Base-by-base conservation (phyloP, 1,140 invertebrate species). In the Drosophila yakuba region DNA sequence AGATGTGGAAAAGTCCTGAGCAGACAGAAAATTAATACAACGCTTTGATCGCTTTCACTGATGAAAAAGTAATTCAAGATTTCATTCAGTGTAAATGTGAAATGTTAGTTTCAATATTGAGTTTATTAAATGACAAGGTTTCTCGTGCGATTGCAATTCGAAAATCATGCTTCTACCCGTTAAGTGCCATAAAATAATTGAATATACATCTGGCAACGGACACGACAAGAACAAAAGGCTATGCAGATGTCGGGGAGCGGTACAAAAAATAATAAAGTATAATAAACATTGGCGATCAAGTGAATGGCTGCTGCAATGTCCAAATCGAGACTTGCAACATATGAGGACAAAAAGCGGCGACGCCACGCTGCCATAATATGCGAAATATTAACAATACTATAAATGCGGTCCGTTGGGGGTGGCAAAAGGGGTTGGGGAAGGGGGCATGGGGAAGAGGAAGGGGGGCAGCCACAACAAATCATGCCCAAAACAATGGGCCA, bases 401-500 rank as follows among this genome's bases (percentile, higher is more conserved):
- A 83, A 83, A 83, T 83, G 72, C 80, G 52, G 47, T 51, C 45
- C 20, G 44, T 23, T 36, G 25, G 43, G 43, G 47, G 47, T 23
- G 60, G 52, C 15, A 20, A 14, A 15, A 32, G 32, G 32, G 43
- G 15, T 15, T 8, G n/a, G n/a, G 25, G 71, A 7, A 14, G 25
- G 69, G 36, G 17, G 14, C 1, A n/a, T 8, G n/a, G n/a, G 25
- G 71, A 17, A 17, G n/a, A 17, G 8, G 7, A 20, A 2, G 20
- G 11, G 14, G 51, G 38, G 64, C 43, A 66, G 59, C 67, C 80
- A 74, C 90, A 91, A 91, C 90, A 91, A 91, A 91, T 91, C 90
- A 91, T 91, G 82, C 77, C 57, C 82, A 79, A 90, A 88, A 91
- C 90, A 91, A 91, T 91, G 90, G 89, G 85, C 85, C 78, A 91